phyloP scores from a whole-genome alignment of 2,113 vertebrate genomes.

The Stercorarius parasiticus region DNA sequence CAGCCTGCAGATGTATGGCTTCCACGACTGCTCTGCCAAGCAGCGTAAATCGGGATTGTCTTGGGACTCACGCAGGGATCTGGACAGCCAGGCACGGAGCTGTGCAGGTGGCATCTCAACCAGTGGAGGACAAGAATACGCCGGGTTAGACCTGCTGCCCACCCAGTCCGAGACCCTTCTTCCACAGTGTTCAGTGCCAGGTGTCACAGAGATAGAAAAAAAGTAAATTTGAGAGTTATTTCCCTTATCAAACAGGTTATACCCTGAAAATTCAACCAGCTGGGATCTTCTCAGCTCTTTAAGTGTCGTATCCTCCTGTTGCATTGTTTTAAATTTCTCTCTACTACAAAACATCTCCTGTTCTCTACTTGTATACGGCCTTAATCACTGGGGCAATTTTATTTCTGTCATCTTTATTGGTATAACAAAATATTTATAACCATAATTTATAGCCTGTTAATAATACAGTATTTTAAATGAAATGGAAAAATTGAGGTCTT shows the following conservation, averaged over 20 bases:
- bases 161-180: fast-evolving
- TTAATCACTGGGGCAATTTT: not conserved
- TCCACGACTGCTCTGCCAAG: not conserved
- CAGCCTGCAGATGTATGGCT: not conserved
- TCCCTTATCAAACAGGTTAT: not conserved
- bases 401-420: not conserved
- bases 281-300: not conserved
- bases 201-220: too few species aligned
- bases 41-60: too few species aligned
- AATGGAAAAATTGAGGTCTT: not conserved
- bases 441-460: too few species aligned
- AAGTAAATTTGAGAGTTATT: not conserved
- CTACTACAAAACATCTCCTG: not conserved
- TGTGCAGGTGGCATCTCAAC: not conserved
- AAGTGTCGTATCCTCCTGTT: not conserved
- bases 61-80: not conserved
- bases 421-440: not conserved
- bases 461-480: not conserved
- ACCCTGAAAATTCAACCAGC: not conserved
- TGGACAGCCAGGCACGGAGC: fast-evolving
- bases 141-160: not conserved
- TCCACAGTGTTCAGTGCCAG: not conserved
- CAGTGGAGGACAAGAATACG: not conserved
- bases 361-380: not conserved
- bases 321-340: not conserved